Conservation (phyloP, 2,888 invertebrate genomes). For the Lepetodrilus schrolli region DNA sequence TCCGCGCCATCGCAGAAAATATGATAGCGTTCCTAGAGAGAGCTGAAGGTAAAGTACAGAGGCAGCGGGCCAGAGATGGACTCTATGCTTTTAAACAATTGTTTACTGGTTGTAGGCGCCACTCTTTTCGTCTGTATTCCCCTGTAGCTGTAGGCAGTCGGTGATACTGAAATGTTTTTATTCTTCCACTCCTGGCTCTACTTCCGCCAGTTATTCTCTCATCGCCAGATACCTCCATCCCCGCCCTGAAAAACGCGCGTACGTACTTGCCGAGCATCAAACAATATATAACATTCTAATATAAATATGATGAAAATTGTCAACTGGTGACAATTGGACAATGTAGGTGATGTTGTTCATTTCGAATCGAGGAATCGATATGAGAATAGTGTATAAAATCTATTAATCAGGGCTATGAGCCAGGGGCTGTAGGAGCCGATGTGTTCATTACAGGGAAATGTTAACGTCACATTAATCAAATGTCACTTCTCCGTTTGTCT, state of each 20-base stretch:
- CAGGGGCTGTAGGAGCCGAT: conserved; percentile 13
- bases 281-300: too few relatives aligned
- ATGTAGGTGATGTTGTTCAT: conserved; percentile 14
- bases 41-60: not conserved
- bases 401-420: conserved; percentile 30
- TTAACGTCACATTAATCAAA: conserved; percentile 32
- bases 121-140: not conserved
- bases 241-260: not conserved
- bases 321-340: conserved; percentile 12
- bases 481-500: not conserved
- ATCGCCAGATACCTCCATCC: not conserved
- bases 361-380: not conserved
- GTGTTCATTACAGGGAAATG: conserved; percentile 10
- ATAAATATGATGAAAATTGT: too few relatives aligned
- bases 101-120: not conserved
- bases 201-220: conserved; percentile 4
- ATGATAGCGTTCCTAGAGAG: not conserved
- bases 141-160: not conserved
- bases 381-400: conserved; percentile 31
- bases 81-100: not conserved
- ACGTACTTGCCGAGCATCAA: too few relatives aligned
- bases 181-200: not conserved
- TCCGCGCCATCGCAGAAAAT: conserved; percentile 12
- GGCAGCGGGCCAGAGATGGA: not conserved
- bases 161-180: conserved; percentile 17